Conservation (phyloP, 2,113 vertebrate species). For the Spea multiplicata region DNA sequence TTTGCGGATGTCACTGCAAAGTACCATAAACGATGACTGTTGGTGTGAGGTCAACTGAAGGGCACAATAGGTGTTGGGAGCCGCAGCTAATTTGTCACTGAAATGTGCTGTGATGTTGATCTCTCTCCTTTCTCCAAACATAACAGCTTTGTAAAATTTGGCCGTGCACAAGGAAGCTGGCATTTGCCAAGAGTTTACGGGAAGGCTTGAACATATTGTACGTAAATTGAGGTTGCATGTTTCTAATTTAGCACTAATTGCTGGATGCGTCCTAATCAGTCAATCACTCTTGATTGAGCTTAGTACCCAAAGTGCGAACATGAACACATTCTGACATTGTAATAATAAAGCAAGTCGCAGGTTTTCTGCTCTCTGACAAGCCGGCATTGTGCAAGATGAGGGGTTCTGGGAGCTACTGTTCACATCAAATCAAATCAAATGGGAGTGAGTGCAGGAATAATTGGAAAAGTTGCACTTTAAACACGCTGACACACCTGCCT, state of each 20-base stretch:
- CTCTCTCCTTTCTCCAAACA: slow-evolving; percentile 4
- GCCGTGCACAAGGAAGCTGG: too few species aligned
- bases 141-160: slow-evolving; percentile 37
- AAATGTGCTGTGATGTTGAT: neutral
- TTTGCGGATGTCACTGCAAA: too few species aligned
- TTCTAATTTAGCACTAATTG: slow-evolving; percentile 38
- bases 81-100: neutral
- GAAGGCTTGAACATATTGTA: slow-evolving; percentile 43
- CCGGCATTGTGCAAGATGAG: neutral
- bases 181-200: slow-evolving; percentile 42
- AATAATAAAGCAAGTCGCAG: slow-evolving; percentile 8
- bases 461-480: slow-evolving; percentile 4
- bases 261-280: slow-evolving; percentile 29
- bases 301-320: slow-evolving; percentile 24
- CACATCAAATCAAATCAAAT: neutral
- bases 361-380: neutral
- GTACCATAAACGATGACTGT: neutral
- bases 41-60: neutral
- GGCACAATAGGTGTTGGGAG: neutral
- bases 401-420: neutral
- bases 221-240: slow-evolving; percentile 36
- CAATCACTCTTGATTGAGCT: slow-evolving; percentile 27
- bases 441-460: neutral
- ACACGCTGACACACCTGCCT: neutral
- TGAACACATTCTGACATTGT: slow-evolving; percentile 6